Base-by-base conservation (phyloP, 2,888 invertebrate species). In the Drosophila mulleri region DNA sequence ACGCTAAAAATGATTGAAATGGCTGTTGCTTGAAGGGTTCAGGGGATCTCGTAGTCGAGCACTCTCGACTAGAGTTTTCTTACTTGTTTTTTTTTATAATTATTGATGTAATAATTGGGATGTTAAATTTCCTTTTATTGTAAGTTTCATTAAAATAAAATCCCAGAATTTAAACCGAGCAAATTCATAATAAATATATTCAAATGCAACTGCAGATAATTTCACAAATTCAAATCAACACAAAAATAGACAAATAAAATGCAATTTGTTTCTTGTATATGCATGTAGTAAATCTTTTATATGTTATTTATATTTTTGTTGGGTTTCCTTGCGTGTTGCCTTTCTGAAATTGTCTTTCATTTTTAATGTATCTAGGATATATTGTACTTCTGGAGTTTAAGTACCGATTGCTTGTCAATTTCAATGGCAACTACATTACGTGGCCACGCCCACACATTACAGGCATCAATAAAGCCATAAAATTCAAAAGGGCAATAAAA, bases 401-500 rank as follows among this genome's bases (percentile, higher is more conserved):
- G 65, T 52, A 57, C 60, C 54, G 54, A 73, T 58, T 74, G 56
- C 74, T 67, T 67, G 74, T 67, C 77, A 69, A 77, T 70, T 77
- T 74, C 66, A 62, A 62, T 61, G 77, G 61, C 54, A 78, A 78
- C 78, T 69, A 67, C 59, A 47, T 75, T 75, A 54, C 63, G 48
- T 56, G 39, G 68, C 72, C 78, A 74, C 81, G 80, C 77, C 80
- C 64, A 64, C 63, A 71, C 67, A 83, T 79, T 67, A 72, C 58
- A 56, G 70, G 83, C 71, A 78, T 67, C 83, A 75, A 83, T 83
- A 83, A 81, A 76, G 86, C 86, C 79, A 83, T 83, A 79, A 83
- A 83, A 83, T 69, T 76, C 79, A 81, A 83, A 86, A 79, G 81
- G 81, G 79, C 83, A 79, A 83, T 79, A 83, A 83, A 78, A 75